phyloP scores from a whole-genome alignment of 2,113 vertebrate species.

The Cyanoramphus novaezelandiae region DNA sequence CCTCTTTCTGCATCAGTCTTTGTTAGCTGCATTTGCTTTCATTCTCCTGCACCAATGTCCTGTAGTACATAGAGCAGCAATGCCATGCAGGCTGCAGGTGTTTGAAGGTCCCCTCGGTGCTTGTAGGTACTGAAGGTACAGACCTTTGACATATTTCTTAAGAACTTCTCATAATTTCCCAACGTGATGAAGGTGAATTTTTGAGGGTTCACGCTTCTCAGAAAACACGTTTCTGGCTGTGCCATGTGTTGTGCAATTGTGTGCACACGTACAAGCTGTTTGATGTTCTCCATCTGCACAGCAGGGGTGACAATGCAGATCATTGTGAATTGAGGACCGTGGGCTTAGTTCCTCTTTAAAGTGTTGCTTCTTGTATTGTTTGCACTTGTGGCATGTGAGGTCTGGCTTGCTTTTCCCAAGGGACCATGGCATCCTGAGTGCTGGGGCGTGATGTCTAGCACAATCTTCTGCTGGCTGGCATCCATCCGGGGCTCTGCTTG shows the following conservation, averaged over 20 bases:
- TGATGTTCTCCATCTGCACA: neutral
- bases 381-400: neutral
- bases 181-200: neutral
- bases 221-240: neutral
- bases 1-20: neutral
- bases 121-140: neutral
- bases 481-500: neutral
- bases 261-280: neutral
- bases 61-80: neutral
- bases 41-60: neutral
- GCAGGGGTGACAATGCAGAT: neutral
- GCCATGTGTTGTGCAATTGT: neutral
- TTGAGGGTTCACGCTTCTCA: neutral
- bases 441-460: neutral
- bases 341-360: neutral
- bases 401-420: neutral
- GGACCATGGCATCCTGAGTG: rapidly evolving
- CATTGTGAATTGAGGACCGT: neutral
- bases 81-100: rapidly evolving
- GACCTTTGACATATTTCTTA: neutral
- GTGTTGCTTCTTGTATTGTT: neutral
- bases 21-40: rapidly evolving
- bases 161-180: neutral
- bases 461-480: neutral
- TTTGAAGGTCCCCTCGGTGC: neutral